Base-by-base conservation (phyloP, 2,888 invertebrate genomes). In the Margaritifera margaritifera region DNA sequence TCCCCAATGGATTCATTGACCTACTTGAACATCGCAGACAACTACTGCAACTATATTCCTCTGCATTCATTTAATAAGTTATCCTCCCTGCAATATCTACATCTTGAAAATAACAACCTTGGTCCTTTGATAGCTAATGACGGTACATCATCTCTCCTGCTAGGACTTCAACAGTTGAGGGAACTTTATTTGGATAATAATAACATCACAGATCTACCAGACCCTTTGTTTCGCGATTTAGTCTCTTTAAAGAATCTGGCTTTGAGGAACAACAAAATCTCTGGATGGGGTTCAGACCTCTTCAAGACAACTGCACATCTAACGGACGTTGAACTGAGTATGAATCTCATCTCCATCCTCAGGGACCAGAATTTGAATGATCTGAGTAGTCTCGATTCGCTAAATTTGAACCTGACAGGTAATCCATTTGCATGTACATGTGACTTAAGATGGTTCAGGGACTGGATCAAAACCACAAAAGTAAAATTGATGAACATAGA, bases 341-440 rank as follows among this genome's bases (percentile, higher is more conserved):
- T 84, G 55, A 90, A 90, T 73, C 68, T 80, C 24, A 84, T 90
- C 42, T 80, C 86, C 25, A 82, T 83, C 64, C 80, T 89, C 18
- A 85, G 86, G 25, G 74, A 80, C 15, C 81, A 84, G 51, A 86
- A 89, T 24, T 80, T 90, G 59, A 75, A 84, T 50, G 95, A 96
- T 89, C 91, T 97, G 74, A 93, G 22, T 11, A 93, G 93, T 74
- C 90, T 97, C 79, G 94, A 84, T 27, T 78, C 75, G 24, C 78
- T 90, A 6, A 31, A 31, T 31, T 31, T 31, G 20, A 74, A 77
- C 56, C 91, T 97, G 70, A 94, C 92, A 95, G 96, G 95, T 87
- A 97, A 97, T 90, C 96, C 96, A 59, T 91, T 97, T 82, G 93
- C 94, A 76, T 97, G 97, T 90, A 94, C 94, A 86, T 97, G 97